Evolutionary conservation across 2,113 vertebrate genomes (phyloP).

Genomic region (chimpanzee (Pan troglodytes)): NHGRI_mPanTro3-v2.1_pri NC_072415.2:57764501-57765000

Average conservation of each 20-base stretch:
- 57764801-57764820: not conserved
- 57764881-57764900: not conserved
- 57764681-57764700: constrained; percentile 21
- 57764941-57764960: accelerated
- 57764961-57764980: not conserved
- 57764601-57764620: constrained; percentile 22
- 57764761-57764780: not conserved
- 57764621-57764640: constrained; percentile 31
- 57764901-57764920: not conserved
- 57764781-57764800: not conserved
- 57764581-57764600: constrained; percentile 1
- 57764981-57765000: too few species aligned
- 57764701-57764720: not conserved
- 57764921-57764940: not conserved
- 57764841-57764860: not conserved
- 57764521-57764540: constrained; percentile 27
- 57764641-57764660: not conserved
- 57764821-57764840: not conserved
- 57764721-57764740: not conserved
- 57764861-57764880: not conserved
- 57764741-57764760: not conserved
- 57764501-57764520: not conserved
- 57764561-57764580: not conserved
- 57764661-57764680: not conserved
- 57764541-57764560: constrained; percentile 18